Evolutionary conservation across 1,140 invertebrate species (phyloP), one percentile per base, ranked within the genome.

Genomic region (Ceratosolen solmsi): DNA sequence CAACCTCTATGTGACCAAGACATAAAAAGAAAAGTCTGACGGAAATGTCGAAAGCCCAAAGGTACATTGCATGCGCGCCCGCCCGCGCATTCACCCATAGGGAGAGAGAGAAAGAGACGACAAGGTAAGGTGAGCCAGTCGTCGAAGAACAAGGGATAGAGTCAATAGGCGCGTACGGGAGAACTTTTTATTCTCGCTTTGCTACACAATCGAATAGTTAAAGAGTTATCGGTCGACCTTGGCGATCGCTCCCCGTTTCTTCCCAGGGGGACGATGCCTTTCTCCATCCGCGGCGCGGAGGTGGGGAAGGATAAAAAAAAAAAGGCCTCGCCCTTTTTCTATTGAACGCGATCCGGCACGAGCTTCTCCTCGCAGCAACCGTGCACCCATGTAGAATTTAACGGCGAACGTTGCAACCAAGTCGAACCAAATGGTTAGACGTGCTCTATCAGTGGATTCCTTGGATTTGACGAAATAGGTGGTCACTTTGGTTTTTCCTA

Each of bases 321-420:
- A 49, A 71, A 71, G 41, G 75, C 75, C 75, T 78, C 75, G 75
- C 75, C 75, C 63, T 78, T 68, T 75, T 78, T 68, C 63, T 46
- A 78, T 77, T 75, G 49, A 11, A 30, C 15, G 58, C 38, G 46
- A 77, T 58, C 58, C 74, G 58, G 25, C 46, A 72, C 73, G 74
- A 77, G 58, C 74, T 77, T 68, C 75, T 41, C 33, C 51, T 22
- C 25, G 17, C 56, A 54, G 49, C 46, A 11, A 22, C 27, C 63
- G 63, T 38, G 33, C 25, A 36, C 70, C 13, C 41, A 20, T 30
- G 70, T 20, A 71, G 36, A 70, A 41, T 70, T 70, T 70, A 70
- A 15, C 46, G 51, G 33, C 73, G 54, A 75, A 27, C 60, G n/a
- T 75, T 76, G 56, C 58, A 27, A 8, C 27, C 49, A n/a, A 5